Evolutionary conservation across 2,888 invertebrate genomes (phyloP).

Genomic region (Drosophila cognata): DNA sequence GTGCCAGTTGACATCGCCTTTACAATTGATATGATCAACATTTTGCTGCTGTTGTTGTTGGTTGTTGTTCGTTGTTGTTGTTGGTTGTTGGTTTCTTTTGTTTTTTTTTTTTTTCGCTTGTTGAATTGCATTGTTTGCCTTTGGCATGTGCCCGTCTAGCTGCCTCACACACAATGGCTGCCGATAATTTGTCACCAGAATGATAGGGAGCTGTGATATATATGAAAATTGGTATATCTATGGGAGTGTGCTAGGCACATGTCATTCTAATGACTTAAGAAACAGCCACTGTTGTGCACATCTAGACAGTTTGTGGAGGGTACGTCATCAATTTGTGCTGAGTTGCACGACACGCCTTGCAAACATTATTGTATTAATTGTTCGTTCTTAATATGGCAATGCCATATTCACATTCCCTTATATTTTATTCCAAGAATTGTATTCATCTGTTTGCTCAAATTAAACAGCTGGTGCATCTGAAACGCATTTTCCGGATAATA

Average conservation of each 20-base stretch:
- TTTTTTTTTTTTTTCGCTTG: constrained; percentile 48
- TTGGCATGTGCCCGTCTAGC: constrained; percentile 64
- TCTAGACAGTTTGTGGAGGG: neutral
- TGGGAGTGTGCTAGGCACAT: constrained; percentile 41
- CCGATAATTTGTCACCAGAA: constrained; percentile 67
- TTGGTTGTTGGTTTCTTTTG: neutral
- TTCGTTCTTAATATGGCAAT: constrained; percentile 30
- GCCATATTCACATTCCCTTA: constrained; percentile 16
- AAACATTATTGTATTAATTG: constrained; percentile 27
- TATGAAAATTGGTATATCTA: constrained; percentile 8
- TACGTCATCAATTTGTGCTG: constrained; percentile 69
- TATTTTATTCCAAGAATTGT: constrained; percentile 1
- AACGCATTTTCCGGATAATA: neutral
- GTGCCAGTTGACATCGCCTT: constrained; percentile 70
- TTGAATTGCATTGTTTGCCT: constrained; percentile 69
- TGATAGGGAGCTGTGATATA: constrained; percentile 28
- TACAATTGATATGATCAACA: constrained; percentile 78
- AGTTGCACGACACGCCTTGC: constrained; percentile 40
- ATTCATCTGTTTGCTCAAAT: constrained; percentile 11
- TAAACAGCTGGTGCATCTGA: constrained; percentile 7
- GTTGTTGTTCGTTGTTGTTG: constrained; percentile 9
- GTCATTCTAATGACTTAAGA: constrained; percentile 66
- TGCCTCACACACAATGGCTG: constrained; percentile 42
- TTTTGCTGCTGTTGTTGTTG: constrained; percentile 28
- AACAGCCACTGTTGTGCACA: constrained; percentile 44